Evolutionary conservation across 2,113 vertebrate species (phyloP).

Genomic region (Nanorana parkeri): DNA sequence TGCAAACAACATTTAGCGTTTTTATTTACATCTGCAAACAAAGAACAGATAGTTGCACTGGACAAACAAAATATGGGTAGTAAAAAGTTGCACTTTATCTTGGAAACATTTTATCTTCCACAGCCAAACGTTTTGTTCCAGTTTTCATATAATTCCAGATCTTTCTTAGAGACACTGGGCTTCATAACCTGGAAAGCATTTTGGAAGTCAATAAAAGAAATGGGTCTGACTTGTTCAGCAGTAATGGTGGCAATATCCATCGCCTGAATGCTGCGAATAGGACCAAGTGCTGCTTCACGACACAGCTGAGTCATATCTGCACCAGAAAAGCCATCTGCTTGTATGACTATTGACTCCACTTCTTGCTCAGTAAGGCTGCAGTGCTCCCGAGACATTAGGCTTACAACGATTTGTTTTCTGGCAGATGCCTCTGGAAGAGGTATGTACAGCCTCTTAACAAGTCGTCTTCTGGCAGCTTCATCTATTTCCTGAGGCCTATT

Average conservation of each 20-base stretch:
- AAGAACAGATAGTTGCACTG: too few relatives aligned
- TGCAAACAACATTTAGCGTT: too few relatives aligned
- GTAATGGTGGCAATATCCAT: constrained; percentile 87
- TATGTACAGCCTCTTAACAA: constrained; percentile 92
- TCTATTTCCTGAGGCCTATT: constrained; percentile 96
- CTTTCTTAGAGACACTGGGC: constrained; percentile 86
- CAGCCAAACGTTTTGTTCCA: constrained; percentile 95
- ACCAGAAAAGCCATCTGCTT: constrained; percentile 86
- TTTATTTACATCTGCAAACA: too few relatives aligned
- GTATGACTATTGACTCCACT: constrained; percentile 75
- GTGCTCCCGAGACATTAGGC: constrained; percentile 85
- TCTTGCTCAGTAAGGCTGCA: constrained; percentile 79
- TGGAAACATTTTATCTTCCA: constrained; percentile 71
- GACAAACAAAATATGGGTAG: not conserved
- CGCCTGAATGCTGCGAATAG: constrained; percentile 88
- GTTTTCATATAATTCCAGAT: constrained; percentile 88
- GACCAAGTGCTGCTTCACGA: constrained; percentile 91
- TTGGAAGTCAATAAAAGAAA: constrained; percentile 85
- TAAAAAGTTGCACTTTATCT: not conserved
- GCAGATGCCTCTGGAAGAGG: constrained; percentile 87
- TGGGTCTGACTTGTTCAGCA: constrained; percentile 87
- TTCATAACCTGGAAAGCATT: constrained; percentile 86
- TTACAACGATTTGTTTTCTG: constrained; percentile 83
- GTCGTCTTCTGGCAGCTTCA: constrained; percentile 89
- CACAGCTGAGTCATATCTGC: constrained; percentile 97